Conservation (phyloP, 2,113 vertebrate species). For the Microcebus jonahi region DNA sequence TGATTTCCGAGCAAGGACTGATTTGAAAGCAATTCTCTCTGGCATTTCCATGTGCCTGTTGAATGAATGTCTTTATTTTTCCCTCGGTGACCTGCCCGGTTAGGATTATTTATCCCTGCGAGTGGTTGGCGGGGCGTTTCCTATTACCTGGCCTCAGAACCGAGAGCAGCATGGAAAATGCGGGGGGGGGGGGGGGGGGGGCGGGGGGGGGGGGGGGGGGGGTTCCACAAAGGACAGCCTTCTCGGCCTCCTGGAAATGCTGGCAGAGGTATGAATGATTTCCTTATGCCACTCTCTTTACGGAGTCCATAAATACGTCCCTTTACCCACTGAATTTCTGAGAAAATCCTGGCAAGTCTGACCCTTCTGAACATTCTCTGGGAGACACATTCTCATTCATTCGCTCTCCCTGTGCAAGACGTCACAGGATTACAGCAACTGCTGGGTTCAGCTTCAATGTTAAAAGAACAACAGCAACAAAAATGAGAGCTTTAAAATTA, state of each 20-base stretch:
- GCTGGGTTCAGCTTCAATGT: neutral
- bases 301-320: neutral
- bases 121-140: neutral
- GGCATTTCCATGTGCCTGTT: neutral
- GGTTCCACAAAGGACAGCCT: neutral
- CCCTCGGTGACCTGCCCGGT: neutral
- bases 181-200: neutral
- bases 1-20: neutral
- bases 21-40: neutral
- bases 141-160: neutral
- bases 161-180: slow-evolving; percentile 46
- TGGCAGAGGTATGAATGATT: slow-evolving; percentile 34
- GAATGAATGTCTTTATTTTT: slow-evolving; percentile 19
- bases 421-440: neutral
- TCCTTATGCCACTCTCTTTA: slow-evolving; percentile 54
- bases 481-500: neutral
- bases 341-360: slow-evolving; percentile 13
- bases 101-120: slow-evolving; percentile 3
- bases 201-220: too few relatives aligned
- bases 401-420: neutral
- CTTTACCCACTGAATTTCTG: neutral
- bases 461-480: neutral
- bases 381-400: slow-evolving; percentile 28
- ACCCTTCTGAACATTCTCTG: neutral
- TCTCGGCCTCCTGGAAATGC: neutral